phyloP scores from a whole-genome alignment of 2,113 vertebrate genomes.

The Morphnarchus princeps region DNA sequence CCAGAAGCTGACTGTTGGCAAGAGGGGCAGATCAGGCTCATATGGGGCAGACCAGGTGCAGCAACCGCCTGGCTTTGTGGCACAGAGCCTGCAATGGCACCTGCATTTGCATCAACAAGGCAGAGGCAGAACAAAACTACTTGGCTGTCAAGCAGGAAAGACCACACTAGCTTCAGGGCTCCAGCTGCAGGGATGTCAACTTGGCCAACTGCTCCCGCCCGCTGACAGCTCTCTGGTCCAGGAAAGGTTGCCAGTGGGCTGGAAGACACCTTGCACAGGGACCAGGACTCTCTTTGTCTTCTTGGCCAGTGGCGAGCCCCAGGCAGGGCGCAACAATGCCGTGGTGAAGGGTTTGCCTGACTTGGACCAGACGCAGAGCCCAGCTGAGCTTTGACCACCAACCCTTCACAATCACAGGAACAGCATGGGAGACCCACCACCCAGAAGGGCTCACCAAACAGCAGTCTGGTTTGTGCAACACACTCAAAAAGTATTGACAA shows the following conservation, averaged over 20 bases:
- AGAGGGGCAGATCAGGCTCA: background rate
- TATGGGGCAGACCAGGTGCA: background rate
- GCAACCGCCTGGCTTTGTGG: accelerated
- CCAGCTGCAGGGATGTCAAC: background rate
- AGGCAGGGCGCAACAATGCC: background rate
- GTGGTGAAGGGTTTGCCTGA: background rate
- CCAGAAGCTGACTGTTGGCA: background rate
- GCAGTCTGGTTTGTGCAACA: background rate
- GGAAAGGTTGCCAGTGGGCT: background rate
- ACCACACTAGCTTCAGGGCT: accelerated
- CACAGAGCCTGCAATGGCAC: background rate
- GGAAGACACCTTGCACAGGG: background rate
- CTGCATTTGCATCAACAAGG: background rate
- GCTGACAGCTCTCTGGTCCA: background rate
- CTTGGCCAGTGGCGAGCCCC: background rate
- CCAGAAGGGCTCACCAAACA: background rate
- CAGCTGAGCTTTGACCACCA: background rate
- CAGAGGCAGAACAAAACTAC: background rate
- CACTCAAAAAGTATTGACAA: background rate
- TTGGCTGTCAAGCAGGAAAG: background rate
- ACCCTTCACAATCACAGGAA: background rate
- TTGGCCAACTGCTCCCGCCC: background rate
- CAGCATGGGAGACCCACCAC: background rate
- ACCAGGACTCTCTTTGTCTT: background rate
- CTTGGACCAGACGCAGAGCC: background rate